A percentile compares a stretch with the other conserved stretches of the same genome.
These are phyloP conservation scores for Orchesellides sinensis DNA, from an alignment of 2,888 invertebrate genomes.

Conservation along the genomic window DNA sequence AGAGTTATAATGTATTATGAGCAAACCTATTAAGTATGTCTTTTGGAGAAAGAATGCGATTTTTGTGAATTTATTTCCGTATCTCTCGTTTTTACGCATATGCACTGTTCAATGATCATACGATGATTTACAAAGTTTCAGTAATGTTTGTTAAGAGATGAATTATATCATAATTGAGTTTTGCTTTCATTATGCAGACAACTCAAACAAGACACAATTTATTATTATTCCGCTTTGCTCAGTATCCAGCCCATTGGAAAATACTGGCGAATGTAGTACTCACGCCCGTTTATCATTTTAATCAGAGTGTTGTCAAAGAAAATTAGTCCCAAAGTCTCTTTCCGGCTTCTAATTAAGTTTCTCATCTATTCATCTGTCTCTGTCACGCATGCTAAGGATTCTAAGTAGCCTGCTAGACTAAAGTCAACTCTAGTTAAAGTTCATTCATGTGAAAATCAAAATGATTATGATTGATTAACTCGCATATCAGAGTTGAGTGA, in stretches of 20 bases:
- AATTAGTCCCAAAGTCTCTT: not conserved
- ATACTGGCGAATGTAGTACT: too few species aligned
- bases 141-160: too few species aligned
- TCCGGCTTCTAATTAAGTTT: slow-evolving; percentile 30
- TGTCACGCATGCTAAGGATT: not conserved
- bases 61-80: slow-evolving; percentile 12
- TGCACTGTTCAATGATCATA: not conserved
- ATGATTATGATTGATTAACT: slow-evolving; percentile 58
- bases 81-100: slow-evolving; percentile 7
- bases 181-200: not conserved
- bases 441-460: slow-evolving; percentile 29
- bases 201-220: too few species aligned
- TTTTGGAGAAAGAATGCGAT: not conserved
- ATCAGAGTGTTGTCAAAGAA: slow-evolving; percentile 19
- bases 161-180: too few species aligned
- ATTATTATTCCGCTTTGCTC: too few species aligned
- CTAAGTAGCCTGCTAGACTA: not conserved
- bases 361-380: slow-evolving; percentile 22
- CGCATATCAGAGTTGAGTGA: slow-evolving; percentile 7
- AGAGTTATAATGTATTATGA: not conserved
- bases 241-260: too few species aligned
- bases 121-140: too few species aligned
- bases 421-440: not conserved
- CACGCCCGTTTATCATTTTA: slow-evolving; percentile 8
- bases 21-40: not conserved